phyloP scores from a whole-genome alignment of 2,797 vertebrate species.

The Coregonus suidteri region DNA sequence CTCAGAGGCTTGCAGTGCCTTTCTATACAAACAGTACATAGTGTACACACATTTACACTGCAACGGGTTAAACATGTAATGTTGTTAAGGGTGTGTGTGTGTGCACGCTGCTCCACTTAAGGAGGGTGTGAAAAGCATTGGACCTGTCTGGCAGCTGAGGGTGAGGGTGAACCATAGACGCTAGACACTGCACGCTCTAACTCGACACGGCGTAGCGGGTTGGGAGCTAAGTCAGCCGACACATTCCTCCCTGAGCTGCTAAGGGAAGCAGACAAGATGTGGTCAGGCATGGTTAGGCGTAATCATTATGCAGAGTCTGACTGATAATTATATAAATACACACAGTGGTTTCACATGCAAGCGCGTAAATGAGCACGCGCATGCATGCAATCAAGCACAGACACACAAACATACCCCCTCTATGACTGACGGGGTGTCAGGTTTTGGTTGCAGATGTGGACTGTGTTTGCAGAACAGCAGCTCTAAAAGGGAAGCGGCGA shows the following conservation, averaged over 20 bases:
- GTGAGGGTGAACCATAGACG: not conserved
- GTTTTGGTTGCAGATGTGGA: not conserved
- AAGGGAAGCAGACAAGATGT: not conserved
- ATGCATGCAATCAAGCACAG: too few relatives aligned
- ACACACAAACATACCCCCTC: not conserved
- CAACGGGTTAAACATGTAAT: too few relatives aligned
- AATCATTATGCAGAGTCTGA: not conserved
- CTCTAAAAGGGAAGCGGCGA: not conserved
- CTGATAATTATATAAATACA: not conserved
- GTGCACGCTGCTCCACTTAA: too few relatives aligned
- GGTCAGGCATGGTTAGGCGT: not conserved
- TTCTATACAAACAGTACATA: too few relatives aligned
- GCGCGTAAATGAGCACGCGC: not conserved
- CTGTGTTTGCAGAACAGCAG: constrained; percentile 6
- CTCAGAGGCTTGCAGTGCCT: too few relatives aligned
- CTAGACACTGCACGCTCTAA: not conserved
- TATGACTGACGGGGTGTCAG: not conserved
- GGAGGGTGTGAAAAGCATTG: not conserved
- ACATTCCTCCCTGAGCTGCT: not conserved
- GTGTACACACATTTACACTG: too few relatives aligned
- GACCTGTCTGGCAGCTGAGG: not conserved
- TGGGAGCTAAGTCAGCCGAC: not conserved
- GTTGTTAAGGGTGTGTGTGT: too few relatives aligned
- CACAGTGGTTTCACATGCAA: constrained; percentile 1
- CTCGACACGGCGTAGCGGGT: not conserved